phyloP scores from a whole-genome alignment of 2,888 invertebrate species.

The Ectobius pallidus region DNA sequence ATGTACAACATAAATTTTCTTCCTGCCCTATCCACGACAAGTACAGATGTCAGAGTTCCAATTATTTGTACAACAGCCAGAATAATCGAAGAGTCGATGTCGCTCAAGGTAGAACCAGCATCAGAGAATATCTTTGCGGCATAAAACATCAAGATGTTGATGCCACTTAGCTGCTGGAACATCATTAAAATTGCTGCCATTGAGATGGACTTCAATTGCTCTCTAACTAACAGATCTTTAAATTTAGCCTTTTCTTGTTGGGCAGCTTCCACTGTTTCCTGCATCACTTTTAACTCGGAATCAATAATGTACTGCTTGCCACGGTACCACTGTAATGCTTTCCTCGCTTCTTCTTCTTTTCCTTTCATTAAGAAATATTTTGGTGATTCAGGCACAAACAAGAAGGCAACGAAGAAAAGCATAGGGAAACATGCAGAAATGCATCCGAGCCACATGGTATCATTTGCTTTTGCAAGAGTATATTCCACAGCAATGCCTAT shows the following conservation, averaged over 20 bases:
- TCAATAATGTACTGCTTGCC: conserved; percentile 72
- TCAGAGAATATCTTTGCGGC: conserved; percentile 45
- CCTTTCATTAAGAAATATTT: conserved; percentile 57
- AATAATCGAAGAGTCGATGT: conserved; percentile 46
- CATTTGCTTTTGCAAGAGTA: conserved; percentile 65
- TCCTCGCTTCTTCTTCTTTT: conserved; percentile 67
- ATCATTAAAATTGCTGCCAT: conserved; percentile 25
- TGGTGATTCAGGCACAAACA: conserved; percentile 89
- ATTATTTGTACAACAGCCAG: conserved; percentile 45
- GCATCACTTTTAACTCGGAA: conserved; percentile 66
- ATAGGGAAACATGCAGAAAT: conserved; percentile 71
- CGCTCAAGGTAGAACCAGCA: conserved; percentile 42
- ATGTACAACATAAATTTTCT: conserved; percentile 44
- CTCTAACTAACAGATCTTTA: conserved; percentile 37
- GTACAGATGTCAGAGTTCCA: conserved; percentile 34
- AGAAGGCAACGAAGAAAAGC: conserved; percentile 71
- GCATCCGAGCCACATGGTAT: conserved; percentile 66
- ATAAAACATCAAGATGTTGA: conserved; percentile 44
- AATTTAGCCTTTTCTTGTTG: conserved; percentile 48
- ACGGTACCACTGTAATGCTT: conserved; percentile 72
- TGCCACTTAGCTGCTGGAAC: conserved; percentile 40
- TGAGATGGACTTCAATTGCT: conserved; percentile 20
- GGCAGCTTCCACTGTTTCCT: conserved; percentile 61
- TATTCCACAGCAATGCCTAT: conserved; percentile 82
- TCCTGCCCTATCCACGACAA: conserved; percentile 44